Conservation (phyloP, 2,888 invertebrate species). For the Scaptomyza flava region DNA sequence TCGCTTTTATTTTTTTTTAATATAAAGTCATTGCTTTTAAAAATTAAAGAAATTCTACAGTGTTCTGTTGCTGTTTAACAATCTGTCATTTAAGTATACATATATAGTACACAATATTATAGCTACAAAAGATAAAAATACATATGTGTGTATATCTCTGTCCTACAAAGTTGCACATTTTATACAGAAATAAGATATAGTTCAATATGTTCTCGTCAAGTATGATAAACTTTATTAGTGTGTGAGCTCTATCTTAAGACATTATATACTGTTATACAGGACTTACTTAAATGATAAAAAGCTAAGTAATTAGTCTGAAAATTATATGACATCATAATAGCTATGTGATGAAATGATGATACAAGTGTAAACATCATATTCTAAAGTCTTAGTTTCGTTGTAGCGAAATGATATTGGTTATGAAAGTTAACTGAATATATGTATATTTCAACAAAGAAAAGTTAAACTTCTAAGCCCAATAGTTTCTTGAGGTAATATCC, state of each 20-base stretch:
- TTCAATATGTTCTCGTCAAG: not conserved
- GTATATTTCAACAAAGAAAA: too few species aligned
- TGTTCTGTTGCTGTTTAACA: conserved; percentile 10
- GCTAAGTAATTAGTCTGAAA: not conserved
- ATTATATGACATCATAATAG: too few species aligned
- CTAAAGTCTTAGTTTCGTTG: too few species aligned
- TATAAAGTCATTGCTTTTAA: conserved; percentile 39
- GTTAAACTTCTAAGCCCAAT: too few species aligned
- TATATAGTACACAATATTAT: not conserved
- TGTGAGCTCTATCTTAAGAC: not conserved
- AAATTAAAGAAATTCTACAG: conserved; percentile 21
- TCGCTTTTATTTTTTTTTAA: conserved; percentile 23
- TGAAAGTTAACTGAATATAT: too few species aligned
- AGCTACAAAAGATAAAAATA: conserved; percentile 1
- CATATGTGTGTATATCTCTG: not conserved
- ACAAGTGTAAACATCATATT: too few species aligned
- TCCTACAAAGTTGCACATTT: conserved; percentile 8
- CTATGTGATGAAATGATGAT: too few species aligned
- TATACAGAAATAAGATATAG: not conserved
- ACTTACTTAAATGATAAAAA: not conserved
- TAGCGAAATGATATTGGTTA: too few species aligned
- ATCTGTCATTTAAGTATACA: conserved; percentile 20
- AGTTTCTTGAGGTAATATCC: too few species aligned
- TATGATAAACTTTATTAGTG: not conserved
- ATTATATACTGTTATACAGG: not conserved